Base-by-base conservation (phyloP, 2,113 vertebrate species). In the Synchiropus splendidus region DNA sequence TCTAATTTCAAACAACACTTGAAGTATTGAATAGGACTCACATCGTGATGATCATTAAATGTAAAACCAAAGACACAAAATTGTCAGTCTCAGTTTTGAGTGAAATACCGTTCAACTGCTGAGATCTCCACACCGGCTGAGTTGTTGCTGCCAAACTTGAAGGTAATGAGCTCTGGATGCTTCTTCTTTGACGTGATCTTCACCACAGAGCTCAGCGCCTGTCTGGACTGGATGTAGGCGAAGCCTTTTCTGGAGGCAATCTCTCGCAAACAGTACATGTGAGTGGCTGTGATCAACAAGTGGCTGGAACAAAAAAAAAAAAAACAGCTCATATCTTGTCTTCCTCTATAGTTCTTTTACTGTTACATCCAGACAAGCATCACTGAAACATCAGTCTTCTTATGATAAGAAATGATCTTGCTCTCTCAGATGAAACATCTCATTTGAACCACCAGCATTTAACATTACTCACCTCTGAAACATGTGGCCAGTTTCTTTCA, bases 141-240 rank as follows among this genome's bases (percentile, higher is more conserved):
- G 77, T 83, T 96, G 84, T 90, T 97, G 72, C 78, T 97, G 78
- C 95, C 94, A 18, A 92, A 99, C 75, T 99, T 99, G 83, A 99
- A 99, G 0, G 95, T 98, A 68, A 99, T 99, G 34, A 99, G 86
- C 61, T 99, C 95, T 0, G 95, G 95, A 61, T 97, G 95, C 67
- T 97, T 97, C 84, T 99, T 98, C 76, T 98, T 98, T 30, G 95
- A 99, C 10, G 95, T 99, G 72, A 99, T 99, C 88, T 99, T 99
- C 66, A 99, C 90, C 60, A 99, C 92, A 0, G 92, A 90, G 82
- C 87, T 99, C 38, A 99, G 82, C 2, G 93, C 90, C 63, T 97
- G 95, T 42, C 94, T 87, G 70, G 94, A 98, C 51, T 99, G 95
- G 75, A 99, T 99, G 61, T 97, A 97, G 64, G 95, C 88, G 35